Evolutionary conservation across 2,888 invertebrate species (phyloP), one percentile per base, ranked within the genome.

Genomic region (Drosophila prolongata): DNA sequence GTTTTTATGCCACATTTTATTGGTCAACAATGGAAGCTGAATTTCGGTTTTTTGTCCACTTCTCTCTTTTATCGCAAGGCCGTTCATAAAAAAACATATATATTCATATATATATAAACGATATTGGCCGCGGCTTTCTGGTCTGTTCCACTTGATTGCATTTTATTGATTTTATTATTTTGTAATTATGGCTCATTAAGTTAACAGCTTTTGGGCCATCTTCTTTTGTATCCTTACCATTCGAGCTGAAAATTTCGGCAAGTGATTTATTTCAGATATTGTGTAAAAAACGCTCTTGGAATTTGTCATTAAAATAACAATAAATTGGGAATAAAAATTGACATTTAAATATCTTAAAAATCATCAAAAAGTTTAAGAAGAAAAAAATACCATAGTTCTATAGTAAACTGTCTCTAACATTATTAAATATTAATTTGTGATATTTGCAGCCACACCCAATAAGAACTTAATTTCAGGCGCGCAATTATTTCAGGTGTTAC

Each of bases 1-100:
- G 44, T 54, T 54, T 69, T 53, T 62, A 65, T 62, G 64, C 64
- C 43, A 46, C 50, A 50, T 70, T 70, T 68, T 55, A 56, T 70
- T 55, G 43, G 55, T 44, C 43, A 67, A 67, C 43, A 47, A 47
- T 65, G 55, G 43, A 10, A 38, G 43, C 44, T 60, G 27, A 54
- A 34, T 44, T 59, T 59, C 35, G 27, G 10, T 34, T 34, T 43
- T 55, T 49, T n/a, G 43, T 14, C 16, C 44, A n/a, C 13, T 37
- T 50, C n/a, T 54, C 27, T 27, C 9, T 14, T 19, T 46, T 37
- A 16, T 30, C 27, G 59, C 69, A 68, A 70, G 69, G 69, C 69
- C 70, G 50, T 69, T 60, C 27, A 49, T 47, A 40, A 54, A 40
- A 54, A 58, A 54, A 57, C 19, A 35, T 37, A 42, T 24, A 38